Conservation (phyloP, 37 sponge, comb jelly and placozoan species). For the Spongilla lacustris region DNA sequence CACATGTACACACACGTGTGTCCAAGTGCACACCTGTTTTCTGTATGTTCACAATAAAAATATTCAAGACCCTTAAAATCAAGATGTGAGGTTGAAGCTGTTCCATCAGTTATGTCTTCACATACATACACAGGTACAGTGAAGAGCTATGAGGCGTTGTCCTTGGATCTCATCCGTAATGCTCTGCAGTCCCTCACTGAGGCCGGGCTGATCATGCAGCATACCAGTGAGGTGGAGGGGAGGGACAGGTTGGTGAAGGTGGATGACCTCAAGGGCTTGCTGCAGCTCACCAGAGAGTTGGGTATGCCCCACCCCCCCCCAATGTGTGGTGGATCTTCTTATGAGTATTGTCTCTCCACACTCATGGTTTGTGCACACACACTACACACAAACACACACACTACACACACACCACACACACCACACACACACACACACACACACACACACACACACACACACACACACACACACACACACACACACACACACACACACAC, state of each 20-base stretch:
- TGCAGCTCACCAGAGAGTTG: constrained; percentile 23
- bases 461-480: not conserved
- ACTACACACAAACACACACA: not conserved
- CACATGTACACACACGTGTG: not conserved
- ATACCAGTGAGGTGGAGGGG: constrained; percentile 73
- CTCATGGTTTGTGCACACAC: no score
- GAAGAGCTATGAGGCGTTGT: constrained; percentile 56
- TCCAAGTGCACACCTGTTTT: not conserved
- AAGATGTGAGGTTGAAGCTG: no score
- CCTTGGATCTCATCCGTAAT: constrained; percentile 74
- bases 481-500: not conserved
- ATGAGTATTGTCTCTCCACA: not conserved
- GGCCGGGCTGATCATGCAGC: constrained; percentile 52
- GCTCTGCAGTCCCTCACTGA: constrained; percentile 67
- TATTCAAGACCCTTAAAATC: not conserved
- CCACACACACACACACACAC: not conserved
- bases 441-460: not conserved
- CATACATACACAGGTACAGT: constrained; percentile 31
- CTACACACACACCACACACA: not conserved
- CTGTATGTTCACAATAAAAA: not conserved
- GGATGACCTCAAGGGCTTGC: constrained; percentile 23
- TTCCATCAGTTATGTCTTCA: not conserved
- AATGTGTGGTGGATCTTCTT: not conserved
- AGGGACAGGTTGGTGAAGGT: constrained; percentile 78
- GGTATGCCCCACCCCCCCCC: constrained; percentile 11